Base-by-base conservation (phyloP, 1,140 invertebrate species). In the Drosophila punjabiensis region DNA sequence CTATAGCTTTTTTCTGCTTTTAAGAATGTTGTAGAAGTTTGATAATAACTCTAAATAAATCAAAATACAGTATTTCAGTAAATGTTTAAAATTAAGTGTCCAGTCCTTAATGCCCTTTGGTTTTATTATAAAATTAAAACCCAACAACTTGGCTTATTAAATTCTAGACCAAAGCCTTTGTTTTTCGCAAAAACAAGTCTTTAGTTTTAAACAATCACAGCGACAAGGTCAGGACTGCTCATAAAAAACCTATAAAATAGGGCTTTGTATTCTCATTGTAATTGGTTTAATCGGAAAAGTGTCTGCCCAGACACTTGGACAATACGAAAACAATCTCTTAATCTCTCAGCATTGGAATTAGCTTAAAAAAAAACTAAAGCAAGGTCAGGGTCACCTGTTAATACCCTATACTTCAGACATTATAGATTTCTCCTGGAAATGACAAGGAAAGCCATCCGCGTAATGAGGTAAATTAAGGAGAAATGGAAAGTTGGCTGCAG, bases 401-500 rank as follows among this genome's bases (percentile, higher is more conserved):
- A 60, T 60, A 61, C 33, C 16, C 32, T 10, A 41, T 45, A 18
- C 18, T 8, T 50, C 9, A 20, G 3, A 3, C 20, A 4, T 6
- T 18, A 48, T 24, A 18, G 16, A n/a, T 68, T 45, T 32, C 28
- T 28, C 28, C 56, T 24, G 47, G 10, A 39, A 43, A 5, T 45
- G 4, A 24, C 37, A 7, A 24, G 13, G 39, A 63, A 30, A 63
- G 6, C 32, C 41, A 28, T 28, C 11, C n/a, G 13, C 20, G 30
- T 35, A 64, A 45, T 13, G 10, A 45, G 24, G 20, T 9, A 64
- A 64, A 45, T 20, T 28, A 64, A 30, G 63, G 33, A 67, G 52
- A 58, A 69, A 79, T 70, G 45, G 76, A 79, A 79, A 79, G 76
- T 78, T 69, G 13, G 6, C 16, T 14, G 6, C 37, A 33, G 41